Percentiles rank a stretch among this genome's conserved stretches.
phyloP scores from a whole-genome alignment of 2,113 vertebrate species.

The Tinamus guttatus region DNA sequence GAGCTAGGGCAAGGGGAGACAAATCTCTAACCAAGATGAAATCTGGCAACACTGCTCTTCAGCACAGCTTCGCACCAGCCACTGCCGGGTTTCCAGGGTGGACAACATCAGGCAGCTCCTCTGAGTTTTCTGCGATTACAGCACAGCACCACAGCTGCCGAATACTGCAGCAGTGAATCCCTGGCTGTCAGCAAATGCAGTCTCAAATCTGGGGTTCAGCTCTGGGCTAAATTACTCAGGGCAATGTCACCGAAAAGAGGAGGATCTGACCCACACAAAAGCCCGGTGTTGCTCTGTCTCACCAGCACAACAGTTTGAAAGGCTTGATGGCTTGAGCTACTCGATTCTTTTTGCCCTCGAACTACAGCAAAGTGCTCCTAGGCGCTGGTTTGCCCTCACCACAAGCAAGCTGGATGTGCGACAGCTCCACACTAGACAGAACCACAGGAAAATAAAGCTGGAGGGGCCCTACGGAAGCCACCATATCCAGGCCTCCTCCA shows the following conservation, averaged over 20 bases:
- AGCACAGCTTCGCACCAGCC: neutral
- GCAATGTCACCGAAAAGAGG: neutral
- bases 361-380: neutral
- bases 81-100: neutral
- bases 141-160: fast-evolving
- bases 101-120: neutral
- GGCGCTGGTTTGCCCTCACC: neutral
- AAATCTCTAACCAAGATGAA: neutral
- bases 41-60: no score
- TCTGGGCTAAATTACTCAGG: neutral
- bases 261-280: neutral
- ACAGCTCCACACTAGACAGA: neutral
- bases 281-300: neutral
- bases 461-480: neutral
- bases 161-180: no score
- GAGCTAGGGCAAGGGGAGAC: neutral
- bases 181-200: neutral
- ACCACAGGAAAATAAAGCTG: neutral
- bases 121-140: neutral
- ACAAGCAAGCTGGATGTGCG: fast-evolving
- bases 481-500: neutral
- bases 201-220: neutral
- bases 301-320: neutral
- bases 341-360: neutral
- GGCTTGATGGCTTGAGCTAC: neutral